Evolutionary conservation across 2,797 vertebrate genomes (phyloP).

Genomic region (Pangasius larnaudii): DNA sequence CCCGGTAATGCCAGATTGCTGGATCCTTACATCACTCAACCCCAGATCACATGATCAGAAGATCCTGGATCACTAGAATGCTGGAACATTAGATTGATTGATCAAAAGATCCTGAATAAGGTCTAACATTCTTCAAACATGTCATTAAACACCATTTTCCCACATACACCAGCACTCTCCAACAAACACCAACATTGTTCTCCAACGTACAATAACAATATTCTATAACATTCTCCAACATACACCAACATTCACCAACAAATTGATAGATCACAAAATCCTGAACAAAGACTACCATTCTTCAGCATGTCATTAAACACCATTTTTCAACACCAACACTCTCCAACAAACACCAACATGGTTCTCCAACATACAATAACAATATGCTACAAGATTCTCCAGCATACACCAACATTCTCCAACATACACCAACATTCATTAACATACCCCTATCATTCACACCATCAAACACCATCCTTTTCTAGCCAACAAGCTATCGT

Average conservation of each 20-base stretch:
- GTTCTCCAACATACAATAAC: neutral
- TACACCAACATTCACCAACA: neutral
- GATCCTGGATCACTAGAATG: too few species aligned
- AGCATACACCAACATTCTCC: neutral
- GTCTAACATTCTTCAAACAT: neutral
- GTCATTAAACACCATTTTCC: too few species aligned
- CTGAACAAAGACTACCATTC: neutral
- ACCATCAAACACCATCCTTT: neutral
- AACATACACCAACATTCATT: neutral
- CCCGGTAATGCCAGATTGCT: neutral
- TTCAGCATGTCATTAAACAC: neutral
- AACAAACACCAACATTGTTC: neutral
- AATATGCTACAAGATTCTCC: neutral
- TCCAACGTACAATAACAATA: neutral
- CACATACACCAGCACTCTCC: neutral
- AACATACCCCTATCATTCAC: neutral
- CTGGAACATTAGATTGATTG: too few species aligned
- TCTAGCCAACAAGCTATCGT: neutral
- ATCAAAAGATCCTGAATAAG: neutral
- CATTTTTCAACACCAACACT: neutral
- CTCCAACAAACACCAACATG: neutral
- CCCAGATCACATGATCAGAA: neutral
- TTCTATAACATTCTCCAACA: neutral
- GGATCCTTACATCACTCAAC: neutral
- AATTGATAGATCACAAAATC: too few species aligned